Percentiles rank a stretch among this genome's conserved stretches.
phyloP scores from a whole-genome alignment of 2,797 vertebrate genomes.

The Xerus rutilus region DNA sequence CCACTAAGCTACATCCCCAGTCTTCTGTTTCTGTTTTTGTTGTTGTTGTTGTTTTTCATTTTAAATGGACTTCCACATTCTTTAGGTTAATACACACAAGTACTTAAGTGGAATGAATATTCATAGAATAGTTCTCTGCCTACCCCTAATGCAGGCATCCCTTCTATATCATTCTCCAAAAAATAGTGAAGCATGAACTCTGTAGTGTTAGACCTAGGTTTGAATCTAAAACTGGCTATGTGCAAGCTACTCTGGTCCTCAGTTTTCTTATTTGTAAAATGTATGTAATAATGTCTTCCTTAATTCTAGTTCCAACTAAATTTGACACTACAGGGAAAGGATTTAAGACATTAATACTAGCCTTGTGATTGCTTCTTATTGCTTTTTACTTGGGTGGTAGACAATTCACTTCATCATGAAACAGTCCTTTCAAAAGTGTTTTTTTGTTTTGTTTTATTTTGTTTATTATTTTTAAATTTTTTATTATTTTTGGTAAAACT shows the following conservation, averaged over 20 bases:
- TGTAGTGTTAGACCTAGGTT: not conserved
- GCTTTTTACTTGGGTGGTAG: constrained; percentile 3
- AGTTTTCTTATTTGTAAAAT: constrained; percentile 26
- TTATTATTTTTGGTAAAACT: too few relatives aligned
- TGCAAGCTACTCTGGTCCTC: not conserved
- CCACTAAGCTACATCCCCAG: too few relatives aligned
- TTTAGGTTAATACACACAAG: constrained; percentile 36
- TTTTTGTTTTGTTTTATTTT: not conserved
- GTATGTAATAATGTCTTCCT: constrained; percentile 7
- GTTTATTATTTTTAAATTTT: too few relatives aligned
- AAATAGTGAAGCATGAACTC: not conserved
- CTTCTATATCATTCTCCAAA: not conserved
- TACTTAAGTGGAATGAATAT: not conserved
- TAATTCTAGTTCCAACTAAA: constrained; percentile 32
- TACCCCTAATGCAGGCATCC: not conserved
- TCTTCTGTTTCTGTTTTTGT: too few relatives aligned
- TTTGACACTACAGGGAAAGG: not conserved
- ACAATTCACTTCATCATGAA: not conserved
- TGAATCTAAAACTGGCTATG: not conserved
- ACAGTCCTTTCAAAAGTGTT: not conserved
- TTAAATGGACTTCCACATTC: not conserved
- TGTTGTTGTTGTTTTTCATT: not conserved
- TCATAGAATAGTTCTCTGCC: not conserved
- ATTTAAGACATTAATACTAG: constrained; percentile 21
- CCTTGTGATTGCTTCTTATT: constrained; percentile 8